phyloP scores from a whole-genome alignment of 2,888 invertebrate genomes.

The Synanthedon myopaeformis region DNA sequence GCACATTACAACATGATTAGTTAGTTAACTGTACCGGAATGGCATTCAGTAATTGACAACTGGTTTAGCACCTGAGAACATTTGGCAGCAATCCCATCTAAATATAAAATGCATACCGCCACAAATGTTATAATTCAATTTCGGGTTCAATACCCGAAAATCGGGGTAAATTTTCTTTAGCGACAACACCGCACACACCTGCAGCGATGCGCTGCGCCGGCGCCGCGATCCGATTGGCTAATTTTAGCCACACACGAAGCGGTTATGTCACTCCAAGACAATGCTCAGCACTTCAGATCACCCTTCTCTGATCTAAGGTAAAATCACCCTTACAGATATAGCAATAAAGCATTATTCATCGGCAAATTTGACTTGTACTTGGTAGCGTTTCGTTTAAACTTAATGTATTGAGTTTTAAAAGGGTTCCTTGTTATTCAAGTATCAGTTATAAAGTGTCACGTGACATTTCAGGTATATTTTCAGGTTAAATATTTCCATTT shows the following conservation, averaged over 20 bases:
- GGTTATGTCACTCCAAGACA: constrained; percentile 55
- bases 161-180: constrained; percentile 24
- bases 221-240: constrained; percentile 43
- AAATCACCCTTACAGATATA: no score
- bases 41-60: constrained; percentile 33
- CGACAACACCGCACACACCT: constrained; percentile 50
- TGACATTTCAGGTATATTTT: no score
- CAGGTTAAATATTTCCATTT: no score
- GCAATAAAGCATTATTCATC: no score
- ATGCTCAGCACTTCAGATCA: constrained; percentile 22
- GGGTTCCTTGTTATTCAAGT: no score
- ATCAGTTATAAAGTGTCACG: no score
- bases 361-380: no score
- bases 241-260: constrained; percentile 37
- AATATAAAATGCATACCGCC: constrained; percentile 17
- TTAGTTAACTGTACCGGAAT: constrained; percentile 9
- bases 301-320: no score
- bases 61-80: constrained; percentile 41
- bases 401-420: no score
- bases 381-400: no score
- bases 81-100: constrained; percentile 36
- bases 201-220: constrained; percentile 55
- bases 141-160: constrained; percentile 22
- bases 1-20: no score
- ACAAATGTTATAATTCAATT: constrained; percentile 7